A percentile compares a stretch with the other conserved stretches of the same genome.
Conservation (phyloP, 2,888 invertebrate genomes). For the Galeruca laticollis region DNA sequence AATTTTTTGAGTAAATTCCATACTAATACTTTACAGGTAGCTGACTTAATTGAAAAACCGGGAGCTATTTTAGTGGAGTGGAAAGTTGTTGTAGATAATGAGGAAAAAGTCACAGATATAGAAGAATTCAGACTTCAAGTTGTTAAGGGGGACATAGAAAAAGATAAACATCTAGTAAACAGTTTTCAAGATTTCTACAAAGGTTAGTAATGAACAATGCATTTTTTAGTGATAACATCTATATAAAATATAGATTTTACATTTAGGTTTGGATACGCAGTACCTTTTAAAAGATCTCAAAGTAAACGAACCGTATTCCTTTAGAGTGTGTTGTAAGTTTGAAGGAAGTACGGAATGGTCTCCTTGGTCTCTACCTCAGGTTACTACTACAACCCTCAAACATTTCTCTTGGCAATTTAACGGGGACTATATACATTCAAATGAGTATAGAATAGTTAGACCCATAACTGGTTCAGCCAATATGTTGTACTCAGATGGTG, state of each 20-base stretch:
- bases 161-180: conserved; percentile 56
- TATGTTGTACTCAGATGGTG: conserved; percentile 66
- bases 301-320: conserved; percentile 67
- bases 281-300: conserved; percentile 68
- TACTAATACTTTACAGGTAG: conserved; percentile 61
- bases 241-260: conserved; percentile 17
- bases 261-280: conserved; percentile 65
- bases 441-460: conserved; percentile 68
- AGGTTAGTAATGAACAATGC: conserved; percentile 48
- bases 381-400: conserved; percentile 66
- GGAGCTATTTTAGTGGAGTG: conserved; percentile 70
- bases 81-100: conserved; percentile 64
- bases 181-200: conserved; percentile 66
- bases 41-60: conserved; percentile 68
- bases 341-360: conserved; percentile 66
- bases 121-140: conserved; percentile 67
- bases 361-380: conserved; percentile 70
- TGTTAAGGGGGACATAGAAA: conserved; percentile 64
- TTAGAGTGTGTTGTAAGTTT: conserved; percentile 69
- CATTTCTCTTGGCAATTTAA: conserved; percentile 68
- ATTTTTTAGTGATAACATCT: background rate
- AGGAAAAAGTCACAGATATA: conserved; percentile 65
- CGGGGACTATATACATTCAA: conserved; percentile 66
- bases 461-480: conserved; percentile 60
- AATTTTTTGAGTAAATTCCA: too few relatives aligned